A percentile compares a stretch with the other conserved stretches of the same genome.
Evolutionary conservation across 2,113 vertebrate species (phyloP).

Genomic region (Piaya cayana): DNA sequence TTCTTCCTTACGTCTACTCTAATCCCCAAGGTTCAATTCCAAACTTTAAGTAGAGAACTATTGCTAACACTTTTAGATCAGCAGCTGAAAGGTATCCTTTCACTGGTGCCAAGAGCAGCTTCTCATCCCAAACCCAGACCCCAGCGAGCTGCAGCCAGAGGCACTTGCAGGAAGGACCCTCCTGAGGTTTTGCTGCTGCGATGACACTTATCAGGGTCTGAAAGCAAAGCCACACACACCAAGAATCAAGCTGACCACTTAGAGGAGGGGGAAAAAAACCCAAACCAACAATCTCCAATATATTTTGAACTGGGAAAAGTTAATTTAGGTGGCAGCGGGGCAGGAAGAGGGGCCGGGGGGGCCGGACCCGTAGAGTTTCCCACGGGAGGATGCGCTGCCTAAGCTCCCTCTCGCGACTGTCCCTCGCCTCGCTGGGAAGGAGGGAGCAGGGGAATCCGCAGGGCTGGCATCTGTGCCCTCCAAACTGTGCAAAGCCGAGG

Average conservation of each 20-base stretch:
- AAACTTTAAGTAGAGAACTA: not conserved
- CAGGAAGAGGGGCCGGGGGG: fast-evolving
- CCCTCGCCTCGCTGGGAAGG: fast-evolving
- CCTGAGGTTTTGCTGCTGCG: not conserved
- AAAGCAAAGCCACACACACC: fast-evolving
- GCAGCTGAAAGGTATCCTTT: not conserved
- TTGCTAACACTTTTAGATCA: not conserved
- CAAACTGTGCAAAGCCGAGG: fast-evolving
- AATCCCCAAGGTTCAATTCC: not conserved
- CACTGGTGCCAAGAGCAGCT: not conserved
- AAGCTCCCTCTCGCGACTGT: not conserved
- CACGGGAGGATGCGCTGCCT: not conserved
- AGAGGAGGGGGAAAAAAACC: not conserved
- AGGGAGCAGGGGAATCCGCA: fast-evolving
- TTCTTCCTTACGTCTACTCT: no score
- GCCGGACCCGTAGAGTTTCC: no score
- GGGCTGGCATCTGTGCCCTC: not conserved
- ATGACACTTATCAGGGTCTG: not conserved
- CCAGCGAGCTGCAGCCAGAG: not conserved
- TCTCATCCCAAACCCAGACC: not conserved
- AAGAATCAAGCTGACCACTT: not conserved
- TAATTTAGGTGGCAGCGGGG: not conserved
- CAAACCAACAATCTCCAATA: not conserved
- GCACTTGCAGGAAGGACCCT: fast-evolving
- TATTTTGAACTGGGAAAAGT: not conserved